These are phyloP conservation scores for Clamator glandarius DNA, from an alignment of 2,797 vertebrate species.

Conservation along the genomic window DNA sequence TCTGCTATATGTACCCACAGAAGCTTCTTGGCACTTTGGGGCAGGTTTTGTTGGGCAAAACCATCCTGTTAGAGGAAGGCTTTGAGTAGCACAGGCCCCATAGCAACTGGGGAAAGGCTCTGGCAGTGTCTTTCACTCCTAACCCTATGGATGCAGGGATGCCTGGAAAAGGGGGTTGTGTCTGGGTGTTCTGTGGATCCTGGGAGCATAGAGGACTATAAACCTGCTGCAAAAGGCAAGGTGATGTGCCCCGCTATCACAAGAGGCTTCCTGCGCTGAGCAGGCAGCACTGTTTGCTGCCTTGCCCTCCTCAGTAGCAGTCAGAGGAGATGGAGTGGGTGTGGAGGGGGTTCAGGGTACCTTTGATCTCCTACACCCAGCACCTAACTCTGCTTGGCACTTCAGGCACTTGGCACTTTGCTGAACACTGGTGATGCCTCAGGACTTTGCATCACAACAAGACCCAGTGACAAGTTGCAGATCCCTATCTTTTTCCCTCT, in stretches of 20 bases:
- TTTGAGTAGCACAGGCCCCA: background rate
- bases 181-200: background rate
- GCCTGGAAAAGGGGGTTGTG: background rate
- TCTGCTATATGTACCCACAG: background rate
- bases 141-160: background rate
- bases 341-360: background rate
- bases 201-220: background rate
- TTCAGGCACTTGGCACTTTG: background rate
- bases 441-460: rapidly evolving
- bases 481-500: background rate
- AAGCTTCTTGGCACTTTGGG: background rate
- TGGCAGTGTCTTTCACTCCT: background rate
- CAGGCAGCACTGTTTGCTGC: background rate
- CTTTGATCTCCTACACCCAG: background rate
- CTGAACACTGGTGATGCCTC: rapidly evolving
- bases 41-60: background rate
- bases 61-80: background rate
- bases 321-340: background rate
- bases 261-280: rapidly evolving
- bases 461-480: rapidly evolving
- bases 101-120: background rate
- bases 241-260: background rate
- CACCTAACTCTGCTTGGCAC: background rate
- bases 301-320: background rate
- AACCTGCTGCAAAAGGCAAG: background rate